Evolutionary conservation across 2,797 vertebrate genomes (phyloP), one percentile per base, ranked within the genome.

Genomic region (Tamandua tetradactyla): DNA sequence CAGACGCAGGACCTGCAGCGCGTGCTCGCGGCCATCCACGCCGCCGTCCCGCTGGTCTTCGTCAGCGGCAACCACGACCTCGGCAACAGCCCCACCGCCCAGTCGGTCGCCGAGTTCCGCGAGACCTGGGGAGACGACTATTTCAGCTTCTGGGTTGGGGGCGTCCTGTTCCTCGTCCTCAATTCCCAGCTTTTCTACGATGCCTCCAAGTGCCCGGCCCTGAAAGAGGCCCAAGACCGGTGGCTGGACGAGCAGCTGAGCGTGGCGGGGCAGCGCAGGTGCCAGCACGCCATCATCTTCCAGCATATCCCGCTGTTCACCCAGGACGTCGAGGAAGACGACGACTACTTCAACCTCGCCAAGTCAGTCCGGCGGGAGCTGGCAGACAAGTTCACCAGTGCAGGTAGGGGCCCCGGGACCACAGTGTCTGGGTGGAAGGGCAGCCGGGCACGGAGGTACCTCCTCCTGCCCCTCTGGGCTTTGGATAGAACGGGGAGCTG

Each of bases 61-160:
- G 99, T 99, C 98, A 99, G 99, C 12, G 99, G 99, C 94, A 99
- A 99, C 97, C 99, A 99, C 0, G 99, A 99, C 87, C 93, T 99
- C 66, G 99, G 99, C 94, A 99, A 99, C 89, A 79, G 97, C 23
- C 99, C 99, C 23, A 99, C 99, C 0, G 97, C 97, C 0, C 98
- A 98, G 95, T 99, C 98, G 0, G 93, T 99, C 91, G 97, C 98
- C 32, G 98, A 98, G 90, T 99, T 98, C 96, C 98, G 99, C 97
- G 97, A 74, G 13, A 98, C 97, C 5, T 99, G 99, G 99, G 99
- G 99, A 0, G 99, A 99, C 0, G 99, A 99, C 98, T 99, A 99
- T 97, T 99, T 99, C 98, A 99, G 99, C 97, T 99, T 99, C 97
- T 99, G 99, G 99, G 99, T 98, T 3, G 99, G 99, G 8, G 99